Percentiles rank a stretch among this genome's conserved stretches.
These are phyloP conservation scores for Paratrypauchen microcephalus DNA, from an alignment of 2,797 vertebrate genomes.

Conservation along the genomic window DNA sequence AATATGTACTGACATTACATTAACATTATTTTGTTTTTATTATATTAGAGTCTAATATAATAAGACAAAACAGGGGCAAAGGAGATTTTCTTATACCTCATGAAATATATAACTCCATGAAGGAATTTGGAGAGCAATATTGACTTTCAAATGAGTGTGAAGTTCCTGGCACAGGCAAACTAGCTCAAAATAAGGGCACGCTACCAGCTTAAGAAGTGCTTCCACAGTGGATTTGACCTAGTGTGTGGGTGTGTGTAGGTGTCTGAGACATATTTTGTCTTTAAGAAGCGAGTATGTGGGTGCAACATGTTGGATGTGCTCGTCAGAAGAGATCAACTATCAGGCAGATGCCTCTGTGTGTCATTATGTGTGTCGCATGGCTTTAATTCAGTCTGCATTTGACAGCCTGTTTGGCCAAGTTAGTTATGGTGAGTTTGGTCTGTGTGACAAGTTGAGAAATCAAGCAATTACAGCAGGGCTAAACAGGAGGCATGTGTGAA, in stretches of 20 bases:
- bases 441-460: slow-evolving; percentile 71
- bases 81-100: neutral
- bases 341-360: slow-evolving; percentile 10
- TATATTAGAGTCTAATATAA: neutral
- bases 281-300: slow-evolving; percentile 39
- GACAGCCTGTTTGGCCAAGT: slow-evolving; percentile 55
- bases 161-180: neutral
- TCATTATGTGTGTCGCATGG: slow-evolving; percentile 26
- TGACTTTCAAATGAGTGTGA: neutral
- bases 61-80: neutral
- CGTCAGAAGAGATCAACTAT: slow-evolving; percentile 58
- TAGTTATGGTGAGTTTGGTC: slow-evolving; percentile 62
- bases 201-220: slow-evolving; percentile 8
- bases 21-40: neutral
- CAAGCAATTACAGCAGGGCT: slow-evolving; percentile 54
- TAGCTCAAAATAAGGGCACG: neutral
- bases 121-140: neutral
- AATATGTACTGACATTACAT: neutral
- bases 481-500: slow-evolving; percentile 23
- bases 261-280: slow-evolving; percentile 14
- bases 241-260: slow-evolving; percentile 8
- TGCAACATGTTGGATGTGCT: slow-evolving; percentile 48
- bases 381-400: slow-evolving; percentile 50
- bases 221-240: neutral
- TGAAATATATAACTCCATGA: neutral